Percentiles rank a stretch among this genome's conserved stretches.
Evolutionary conservation across 2,113 vertebrate genomes (phyloP).

Genomic region (Mionectes macconnelli): DNA sequence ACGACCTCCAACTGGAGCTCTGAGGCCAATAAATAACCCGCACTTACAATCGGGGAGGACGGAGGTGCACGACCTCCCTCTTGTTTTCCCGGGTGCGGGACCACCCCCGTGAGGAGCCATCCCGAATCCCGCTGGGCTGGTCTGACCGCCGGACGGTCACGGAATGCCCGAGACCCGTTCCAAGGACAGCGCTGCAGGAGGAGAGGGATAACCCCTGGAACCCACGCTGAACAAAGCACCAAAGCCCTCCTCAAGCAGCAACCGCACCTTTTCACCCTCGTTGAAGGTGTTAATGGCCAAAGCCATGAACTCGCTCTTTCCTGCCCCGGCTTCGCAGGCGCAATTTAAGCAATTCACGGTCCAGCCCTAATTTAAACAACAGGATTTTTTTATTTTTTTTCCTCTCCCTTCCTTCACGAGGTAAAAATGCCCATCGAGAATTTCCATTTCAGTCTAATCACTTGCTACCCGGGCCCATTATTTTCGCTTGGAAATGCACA

Average conservation of each 20-base stretch:
- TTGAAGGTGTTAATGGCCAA: background rate
- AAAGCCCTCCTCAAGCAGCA: background rate
- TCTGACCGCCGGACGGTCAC: background rate
- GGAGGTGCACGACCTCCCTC: background rate
- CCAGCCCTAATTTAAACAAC: background rate
- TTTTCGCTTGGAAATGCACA: constrained; percentile 18
- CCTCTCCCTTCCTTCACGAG: background rate
- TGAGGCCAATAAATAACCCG: background rate
- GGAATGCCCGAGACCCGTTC: background rate
- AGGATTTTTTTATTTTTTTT: too few species aligned
- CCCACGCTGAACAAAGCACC: background rate
- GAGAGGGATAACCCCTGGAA: background rate
- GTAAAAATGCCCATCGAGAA: background rate
- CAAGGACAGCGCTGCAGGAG: background rate
- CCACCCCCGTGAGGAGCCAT: background rate
- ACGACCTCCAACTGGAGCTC: background rate
- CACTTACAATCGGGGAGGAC: background rate
- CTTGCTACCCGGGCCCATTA: background rate
- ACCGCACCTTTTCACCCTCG: background rate
- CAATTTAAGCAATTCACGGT: background rate
- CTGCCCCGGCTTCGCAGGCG: background rate
- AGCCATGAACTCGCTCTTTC: background rate
- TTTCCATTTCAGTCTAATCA: constrained; percentile 29
- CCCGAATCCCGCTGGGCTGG: background rate
- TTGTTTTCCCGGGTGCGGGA: background rate